Conservation (phyloP, 2,113 vertebrate species). For the Dicentrarchus labrax region DNA sequence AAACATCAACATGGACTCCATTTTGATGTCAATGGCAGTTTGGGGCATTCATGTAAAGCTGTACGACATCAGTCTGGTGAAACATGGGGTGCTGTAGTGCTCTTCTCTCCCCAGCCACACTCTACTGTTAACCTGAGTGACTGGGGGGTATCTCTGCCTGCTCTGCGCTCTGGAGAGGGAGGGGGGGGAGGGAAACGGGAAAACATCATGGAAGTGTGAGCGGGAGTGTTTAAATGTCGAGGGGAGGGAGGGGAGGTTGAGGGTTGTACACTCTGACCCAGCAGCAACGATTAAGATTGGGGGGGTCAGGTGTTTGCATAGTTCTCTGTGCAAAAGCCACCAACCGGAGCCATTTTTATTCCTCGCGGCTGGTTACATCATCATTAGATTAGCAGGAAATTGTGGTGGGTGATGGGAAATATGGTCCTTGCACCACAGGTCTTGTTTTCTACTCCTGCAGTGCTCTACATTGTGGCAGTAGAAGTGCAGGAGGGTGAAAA, state of each 20-base stretch:
- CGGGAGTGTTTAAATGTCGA: conserved; percentile 37
- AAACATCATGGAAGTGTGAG: conserved; percentile 39
- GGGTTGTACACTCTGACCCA: conserved; percentile 84
- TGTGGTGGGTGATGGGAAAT: conserved; percentile 62
- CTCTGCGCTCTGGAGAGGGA: conserved; percentile 15
- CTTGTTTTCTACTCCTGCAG: conserved; percentile 41
- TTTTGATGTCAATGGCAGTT: conserved; percentile 80
- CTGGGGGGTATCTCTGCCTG: conserved; percentile 58
- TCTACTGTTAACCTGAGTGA: conserved; percentile 66
- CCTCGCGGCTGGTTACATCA: conserved; percentile 77
- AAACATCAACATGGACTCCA: conserved; percentile 74
- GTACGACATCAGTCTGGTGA: conserved; percentile 61
- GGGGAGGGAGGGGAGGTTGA: conserved; percentile 39
- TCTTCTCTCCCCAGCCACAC: conserved; percentile 66
- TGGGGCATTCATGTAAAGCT: conserved; percentile 71
- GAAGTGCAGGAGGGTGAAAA: conserved; percentile 37
- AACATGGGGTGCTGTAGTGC: conserved; percentile 66
- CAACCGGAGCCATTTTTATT: conserved; percentile 81
- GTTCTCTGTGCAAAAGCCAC: conserved; percentile 87
- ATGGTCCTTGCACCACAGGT: conserved; percentile 66
- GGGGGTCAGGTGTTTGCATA: conserved; percentile 87
- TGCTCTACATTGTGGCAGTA: conserved; percentile 37
- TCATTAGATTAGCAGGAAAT: conserved; percentile 76
- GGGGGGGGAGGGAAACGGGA: background rate
- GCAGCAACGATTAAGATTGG: conserved; percentile 84